Base-by-base conservation (phyloP, 2,113 vertebrate species). In the Pogona vitticeps region DNA sequence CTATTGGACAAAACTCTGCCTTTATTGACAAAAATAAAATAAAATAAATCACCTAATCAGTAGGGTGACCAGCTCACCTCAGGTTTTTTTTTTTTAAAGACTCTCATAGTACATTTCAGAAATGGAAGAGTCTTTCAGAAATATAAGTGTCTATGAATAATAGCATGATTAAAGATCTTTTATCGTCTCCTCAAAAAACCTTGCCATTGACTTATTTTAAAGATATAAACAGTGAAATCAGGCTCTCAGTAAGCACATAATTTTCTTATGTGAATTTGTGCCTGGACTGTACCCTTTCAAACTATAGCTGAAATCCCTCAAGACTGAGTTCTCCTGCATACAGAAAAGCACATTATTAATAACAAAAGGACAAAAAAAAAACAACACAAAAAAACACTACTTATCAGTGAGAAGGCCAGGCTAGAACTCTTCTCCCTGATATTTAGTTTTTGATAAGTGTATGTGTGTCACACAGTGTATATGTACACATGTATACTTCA, bases 181-280 rank as follows among this genome's bases (percentile, higher is more conserved):
- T 36, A 83, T 61, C 26, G 20, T 18, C 70, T 0, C 1, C 6
- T 2, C 0, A 0, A 20, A 58, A 3, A 3, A 67, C 0, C 31
- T 13, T 38, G 56, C 3, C 12, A 40, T 6, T 76, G 21, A 0
- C 76, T 38, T 61, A 28, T 17, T 20, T 21, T 68, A 81, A 58
- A 8, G n/a, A 8, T 21, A 77, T 0, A 6, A 8, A 8, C 0
- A 1, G 59, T 61, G 83, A 75, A 20, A 68, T 65, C 8, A 9
- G 20, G 28, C 70, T 17, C 28, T 15, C 79, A 72, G 28, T 28
- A 82, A 70, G 70, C 77, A 0, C 18, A 20, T 65, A 18, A 42
- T 10, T 65, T 1, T 67, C 3, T 20, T 33, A 8, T 20, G 6
- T 33, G 28, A 46, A 40, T 23, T 56, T 79, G 23, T 56, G 6